Base-by-base conservation (phyloP, 2,113 vertebrate species). In the Oxyruncus cristatus region DNA sequence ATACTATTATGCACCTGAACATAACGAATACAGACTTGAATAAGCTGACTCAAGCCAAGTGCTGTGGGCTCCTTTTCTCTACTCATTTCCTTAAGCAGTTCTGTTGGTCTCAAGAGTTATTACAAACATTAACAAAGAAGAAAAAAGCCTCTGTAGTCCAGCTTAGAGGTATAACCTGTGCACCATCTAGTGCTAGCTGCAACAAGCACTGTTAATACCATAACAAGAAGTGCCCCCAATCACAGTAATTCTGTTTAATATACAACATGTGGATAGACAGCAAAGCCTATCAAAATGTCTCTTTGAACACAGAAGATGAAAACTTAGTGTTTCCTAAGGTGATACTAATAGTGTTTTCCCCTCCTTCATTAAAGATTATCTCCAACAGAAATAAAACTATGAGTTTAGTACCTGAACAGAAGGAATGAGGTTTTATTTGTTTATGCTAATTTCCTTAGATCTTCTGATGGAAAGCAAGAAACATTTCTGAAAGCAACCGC, bases 281-380 rank as follows among this genome's bases (percentile, higher is more conserved):
- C 14, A 82, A 1, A 6, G 78, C 55, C 71, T 95, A 95, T 46
- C 37, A 75, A 96, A 90, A 50, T 10, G 6, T n/a, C 32, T 92
- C 81, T 90, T 20, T 27, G 79, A 96, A 52, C 44, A 92, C 4
- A 33, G 58, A 92, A 81, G 71, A 77, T 79, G 68, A 95, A 96
- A 96, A 59, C 4, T 32, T 52, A 20, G 17, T 68, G 13, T 68
- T 93, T 84, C 86, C 37, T 75, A 62, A 92, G 62, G 80, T 91
- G 50, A 78, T n/a, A 82, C 62, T 55, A 96, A 85, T 46, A 93
- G 81, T 5, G 4, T 52, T 76, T 72, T 62, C 53, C 35, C 27
- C 39, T 41, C 58, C 33, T 84, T 83, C 65, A 72, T 76, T 32
- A 84, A 87, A 52, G 5, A 30, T n/a, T 26, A 39, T 35, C 47